Base-by-base conservation (phyloP, 2,888 invertebrate genomes). In the Lepeophtheirus nordmannii region DNA sequence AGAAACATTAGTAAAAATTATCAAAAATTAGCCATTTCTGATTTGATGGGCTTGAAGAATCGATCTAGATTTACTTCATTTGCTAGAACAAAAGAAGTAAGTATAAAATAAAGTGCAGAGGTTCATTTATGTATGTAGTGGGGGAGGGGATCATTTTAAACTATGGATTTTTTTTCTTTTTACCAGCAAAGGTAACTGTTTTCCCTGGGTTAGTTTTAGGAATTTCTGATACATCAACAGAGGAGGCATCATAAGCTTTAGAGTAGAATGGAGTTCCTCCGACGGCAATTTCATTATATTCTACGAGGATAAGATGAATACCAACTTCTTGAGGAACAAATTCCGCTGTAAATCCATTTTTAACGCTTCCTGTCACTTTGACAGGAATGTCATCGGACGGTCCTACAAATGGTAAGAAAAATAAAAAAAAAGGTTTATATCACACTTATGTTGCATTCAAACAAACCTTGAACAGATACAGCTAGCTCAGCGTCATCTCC, bases 321-420 rank as follows among this genome's bases (percentile, higher is more conserved):
- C 94, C 96, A 17, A 96, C 93, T 76, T 87, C 86, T 68, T 82
- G 82, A 1, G 96, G 94, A 37, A 88, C 89, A 75, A 94, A 97
- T 75, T 92, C 88, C 40, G 90, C 89, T 0, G 88, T 86, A 72
- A 92, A 85, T 1, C 90, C 91, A 22, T 85, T 84, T 74, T 88
- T 85, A 39, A 89, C 86, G 71, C 89, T 89, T 20, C 90, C 90
- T 1, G 89, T 89, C 20, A 93, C 85, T 73, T 89, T 84, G 0
- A 90, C 90, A 11, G 73, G 73, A 23, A 66, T 66, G 37, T 66
- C 66, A 17, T 66, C 66, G 7, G 39, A 38, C 9, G 66, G 66
- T 14, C 66, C 63, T 63, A 7, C 11, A 56, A 56, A 62, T 38
- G 22, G 10, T n/a, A 62, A 62, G 39, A 17, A 38, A 38, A n/a